phyloP scores from a whole-genome alignment of 2,888 invertebrate species.

The Merodon equestris region DNA sequence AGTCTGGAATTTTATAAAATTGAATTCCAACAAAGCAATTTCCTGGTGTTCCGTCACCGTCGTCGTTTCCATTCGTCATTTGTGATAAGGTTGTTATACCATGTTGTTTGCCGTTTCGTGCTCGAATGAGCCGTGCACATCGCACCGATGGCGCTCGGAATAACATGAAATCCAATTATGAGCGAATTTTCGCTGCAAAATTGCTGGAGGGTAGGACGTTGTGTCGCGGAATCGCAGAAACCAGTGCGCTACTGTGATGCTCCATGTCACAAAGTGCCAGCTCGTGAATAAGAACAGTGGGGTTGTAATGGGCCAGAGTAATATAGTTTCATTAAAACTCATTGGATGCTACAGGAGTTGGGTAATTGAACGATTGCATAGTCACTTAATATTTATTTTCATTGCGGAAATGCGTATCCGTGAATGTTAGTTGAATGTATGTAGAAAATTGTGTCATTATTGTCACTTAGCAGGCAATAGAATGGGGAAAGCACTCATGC shows the following conservation, averaged over 20 bases:
- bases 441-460: too few species aligned
- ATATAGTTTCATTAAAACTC: too few species aligned
- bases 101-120: slow-evolving; percentile 14
- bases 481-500: too few species aligned
- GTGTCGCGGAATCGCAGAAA: slow-evolving; percentile 18
- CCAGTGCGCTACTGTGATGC: background rate
- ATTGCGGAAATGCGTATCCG: too few species aligned
- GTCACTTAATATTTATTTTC: too few species aligned
- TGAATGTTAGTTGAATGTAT: too few species aligned
- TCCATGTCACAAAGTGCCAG: background rate
- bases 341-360: too few species aligned
- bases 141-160: slow-evolving; percentile 30
- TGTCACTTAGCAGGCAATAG: too few species aligned
- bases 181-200: slow-evolving; percentile 59
- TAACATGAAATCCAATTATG: slow-evolving; percentile 68
- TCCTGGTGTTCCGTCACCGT: slow-evolving; percentile 26
- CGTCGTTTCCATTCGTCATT: too few species aligned
- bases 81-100: background rate
- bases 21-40: slow-evolving; percentile 67
- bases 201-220: slow-evolving; percentile 36
- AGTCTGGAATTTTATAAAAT: slow-evolving; percentile 65
- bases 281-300: slow-evolving; percentile 13
- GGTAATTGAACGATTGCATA: too few species aligned
- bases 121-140: slow-evolving; percentile 4
- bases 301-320: background rate